Percentiles rank a stretch among this genome's conserved stretches.
Conservation (phyloP, 2,888 invertebrate species). For the Eristalis arbustorum region DNA sequence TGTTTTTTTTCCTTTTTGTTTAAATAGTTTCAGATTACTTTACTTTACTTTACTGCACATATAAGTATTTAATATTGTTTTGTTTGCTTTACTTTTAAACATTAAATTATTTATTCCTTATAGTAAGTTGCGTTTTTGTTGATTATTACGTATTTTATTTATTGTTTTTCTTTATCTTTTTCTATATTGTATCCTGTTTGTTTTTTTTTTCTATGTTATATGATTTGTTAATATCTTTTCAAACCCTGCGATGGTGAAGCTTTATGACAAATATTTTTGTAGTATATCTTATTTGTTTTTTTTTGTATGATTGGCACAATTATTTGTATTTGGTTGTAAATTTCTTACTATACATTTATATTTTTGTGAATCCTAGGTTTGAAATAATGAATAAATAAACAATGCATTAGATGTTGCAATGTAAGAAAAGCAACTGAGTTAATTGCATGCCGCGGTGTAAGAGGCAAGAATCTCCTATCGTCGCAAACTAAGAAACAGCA, state of each 20-base stretch:
- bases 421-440: too few relatives aligned
- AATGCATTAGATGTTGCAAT: background rate
- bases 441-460: too few relatives aligned
- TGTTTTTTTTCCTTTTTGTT: constrained; percentile 13
- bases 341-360: constrained; percentile 11
- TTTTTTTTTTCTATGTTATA: background rate
- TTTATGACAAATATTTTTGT: constrained; percentile 50
- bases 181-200: background rate
- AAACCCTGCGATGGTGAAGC: constrained; percentile 66
- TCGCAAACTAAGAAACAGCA: too few relatives aligned
- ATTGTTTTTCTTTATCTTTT: constrained; percentile 10
- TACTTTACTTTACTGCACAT: constrained; percentile 34
- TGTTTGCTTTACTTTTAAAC: constrained; percentile 1
- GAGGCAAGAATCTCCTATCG: too few relatives aligned
- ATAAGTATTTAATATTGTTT: constrained; percentile 7
- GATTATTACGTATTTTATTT: constrained; percentile 43
- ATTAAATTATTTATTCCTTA: constrained; percentile 12
- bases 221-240: constrained; percentile 38
- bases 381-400: background rate
- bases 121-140: constrained; percentile 21
- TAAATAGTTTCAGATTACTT: background rate
- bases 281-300: constrained; percentile 1
- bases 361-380: background rate
- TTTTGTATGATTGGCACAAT: constrained; percentile 59
- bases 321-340: constrained; percentile 27